These are phyloP conservation scores for Argyrosomus japonicus DNA, from an alignment of 2,113 vertebrate genomes.

Conservation along the genomic window DNA sequence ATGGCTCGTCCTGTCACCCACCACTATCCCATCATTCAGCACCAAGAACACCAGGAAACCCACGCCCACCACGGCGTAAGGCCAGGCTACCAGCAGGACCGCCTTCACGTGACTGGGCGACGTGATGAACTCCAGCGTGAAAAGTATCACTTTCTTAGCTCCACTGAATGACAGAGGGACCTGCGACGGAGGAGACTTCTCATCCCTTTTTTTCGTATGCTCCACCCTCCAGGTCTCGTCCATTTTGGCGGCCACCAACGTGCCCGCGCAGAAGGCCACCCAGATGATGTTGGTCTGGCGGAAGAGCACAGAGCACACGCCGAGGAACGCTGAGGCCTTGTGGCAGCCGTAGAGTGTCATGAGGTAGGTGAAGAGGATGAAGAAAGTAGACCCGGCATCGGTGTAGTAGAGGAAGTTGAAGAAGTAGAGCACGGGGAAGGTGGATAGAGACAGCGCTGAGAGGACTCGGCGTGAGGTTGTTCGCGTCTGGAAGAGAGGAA, in stretches of 20 bases:
- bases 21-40: conserved; percentile 92
- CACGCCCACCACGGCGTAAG: conserved; percentile 83
- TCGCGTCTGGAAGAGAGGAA: conserved; percentile 79
- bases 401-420: conserved; percentile 99
- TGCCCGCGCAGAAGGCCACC: conserved; percentile 93
- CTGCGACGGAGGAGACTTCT: conserved; percentile 78
- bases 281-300: conserved; percentile 97
- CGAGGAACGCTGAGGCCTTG: conserved; percentile 92
- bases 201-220: conserved; percentile 90
- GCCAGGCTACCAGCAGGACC: conserved; percentile 87
- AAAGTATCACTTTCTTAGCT: conserved; percentile 79
- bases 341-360: conserved; percentile 96
- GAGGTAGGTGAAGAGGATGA: conserved; percentile 94
- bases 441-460: conserved; percentile 88
- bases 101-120: conserved; percentile 79
- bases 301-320: conserved; percentile 92
- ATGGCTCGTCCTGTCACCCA: conserved; percentile 92
- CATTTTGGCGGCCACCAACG: conserved; percentile 87
- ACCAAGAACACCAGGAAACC: conserved; percentile 87
- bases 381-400: conserved; percentile 94
- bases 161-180: conserved; percentile 82
- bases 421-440: conserved; percentile 96
- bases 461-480: conserved; percentile 88
- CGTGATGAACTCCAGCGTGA: conserved; percentile 83
- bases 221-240: conserved; percentile 90